A percentile compares a stretch with the other conserved stretches of the same genome.
These are phyloP conservation scores for Aplysia californica DNA, from an alignment of 1,140 invertebrate species.

Conservation along the genomic window DNA sequence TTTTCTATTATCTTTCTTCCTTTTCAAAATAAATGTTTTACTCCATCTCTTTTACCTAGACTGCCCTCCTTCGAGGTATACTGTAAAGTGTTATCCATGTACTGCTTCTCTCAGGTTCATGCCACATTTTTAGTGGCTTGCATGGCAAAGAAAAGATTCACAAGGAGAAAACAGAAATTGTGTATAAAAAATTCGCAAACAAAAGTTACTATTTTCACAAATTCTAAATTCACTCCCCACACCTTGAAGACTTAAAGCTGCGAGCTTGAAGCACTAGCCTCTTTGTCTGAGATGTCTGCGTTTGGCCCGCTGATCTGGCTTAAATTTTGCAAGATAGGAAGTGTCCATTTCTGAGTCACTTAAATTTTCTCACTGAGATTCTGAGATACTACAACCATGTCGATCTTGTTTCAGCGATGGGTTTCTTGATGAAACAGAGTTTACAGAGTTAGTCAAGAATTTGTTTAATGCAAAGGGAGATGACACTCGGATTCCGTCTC, in stretches of 20 bases:
- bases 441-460: slow-evolving; percentile 34
- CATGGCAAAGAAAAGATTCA: neutral
- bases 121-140: neutral
- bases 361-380: neutral
- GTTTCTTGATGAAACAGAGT: slow-evolving; percentile 37
- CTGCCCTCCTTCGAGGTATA: too few relatives aligned
- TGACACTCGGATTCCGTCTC: neutral
- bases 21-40: too few relatives aligned
- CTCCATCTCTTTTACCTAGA: too few relatives aligned
- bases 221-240: too few relatives aligned
- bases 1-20: neutral
- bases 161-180: neutral
- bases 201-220: too few relatives aligned
- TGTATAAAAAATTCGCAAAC: too few relatives aligned
- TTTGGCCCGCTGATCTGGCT: too few relatives aligned
- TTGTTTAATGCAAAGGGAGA: slow-evolving; percentile 28
- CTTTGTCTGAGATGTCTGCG: too few relatives aligned
- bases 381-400: neutral
- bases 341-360: neutral
- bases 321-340: too few relatives aligned
- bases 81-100: neutral
- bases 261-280: too few relatives aligned
- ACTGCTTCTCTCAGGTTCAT: neutral
- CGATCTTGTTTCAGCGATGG: slow-evolving; percentile 38
- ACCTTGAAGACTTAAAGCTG: too few relatives aligned